Conservation (phyloP, 2,113 vertebrate species). For the Podarcis cretensis region DNA sequence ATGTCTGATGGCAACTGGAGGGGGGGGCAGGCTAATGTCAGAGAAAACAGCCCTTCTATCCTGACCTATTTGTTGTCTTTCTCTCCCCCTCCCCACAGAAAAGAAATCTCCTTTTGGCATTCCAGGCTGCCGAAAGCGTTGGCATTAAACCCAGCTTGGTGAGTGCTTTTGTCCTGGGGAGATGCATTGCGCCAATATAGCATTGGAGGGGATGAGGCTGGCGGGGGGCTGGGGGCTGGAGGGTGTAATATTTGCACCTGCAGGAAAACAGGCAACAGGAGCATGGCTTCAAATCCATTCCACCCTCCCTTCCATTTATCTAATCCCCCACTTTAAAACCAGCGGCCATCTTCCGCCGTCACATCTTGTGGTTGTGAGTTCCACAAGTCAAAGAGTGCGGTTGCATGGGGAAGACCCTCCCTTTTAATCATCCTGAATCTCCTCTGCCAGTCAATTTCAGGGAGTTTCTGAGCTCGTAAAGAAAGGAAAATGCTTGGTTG, state of each 20-base stretch:
- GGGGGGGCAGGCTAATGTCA: neutral
- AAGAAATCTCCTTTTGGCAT: slow-evolving; percentile 93
- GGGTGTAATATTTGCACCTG: neutral
- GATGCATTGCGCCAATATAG: too few species aligned
- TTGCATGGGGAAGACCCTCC: too few species aligned
- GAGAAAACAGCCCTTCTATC: neutral
- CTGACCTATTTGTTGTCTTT: neutral
- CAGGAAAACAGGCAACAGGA: neutral
- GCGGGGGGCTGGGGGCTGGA: neutral
- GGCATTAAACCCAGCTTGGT: slow-evolving; percentile 97
- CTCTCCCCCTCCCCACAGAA: slow-evolving; percentile 73
- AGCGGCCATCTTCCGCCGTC: too few species aligned
- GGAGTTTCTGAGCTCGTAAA: too few species aligned
- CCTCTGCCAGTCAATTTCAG: too few species aligned
- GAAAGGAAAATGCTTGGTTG: too few species aligned
- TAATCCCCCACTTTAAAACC: too few species aligned
- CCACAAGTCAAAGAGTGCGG: too few species aligned
- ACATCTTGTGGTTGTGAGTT: too few species aligned
- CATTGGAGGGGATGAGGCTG: neutral
- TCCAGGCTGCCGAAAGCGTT: slow-evolving; percentile 95
- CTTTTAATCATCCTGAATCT: too few species aligned
- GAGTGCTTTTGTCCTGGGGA: slow-evolving; percentile 65
- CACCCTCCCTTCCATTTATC: too few species aligned
- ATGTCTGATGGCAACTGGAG: neutral
- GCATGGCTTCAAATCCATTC: too few species aligned